phyloP scores from a whole-genome alignment of 2,113 vertebrate genomes.

The Peromyscus californicus region DNA sequence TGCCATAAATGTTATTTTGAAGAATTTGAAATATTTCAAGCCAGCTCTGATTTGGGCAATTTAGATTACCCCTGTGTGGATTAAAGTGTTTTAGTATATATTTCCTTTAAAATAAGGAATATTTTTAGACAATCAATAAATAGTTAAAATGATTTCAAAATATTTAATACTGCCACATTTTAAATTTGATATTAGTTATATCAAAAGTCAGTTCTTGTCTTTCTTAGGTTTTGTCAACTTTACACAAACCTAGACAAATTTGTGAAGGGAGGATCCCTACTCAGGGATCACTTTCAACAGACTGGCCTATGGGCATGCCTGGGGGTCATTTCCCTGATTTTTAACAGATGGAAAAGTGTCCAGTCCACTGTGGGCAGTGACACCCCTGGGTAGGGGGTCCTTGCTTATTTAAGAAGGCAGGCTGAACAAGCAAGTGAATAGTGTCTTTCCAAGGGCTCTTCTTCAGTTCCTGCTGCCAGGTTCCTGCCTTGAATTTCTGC shows the following conservation, averaged over 20 bases:
- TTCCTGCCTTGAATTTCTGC: neutral
- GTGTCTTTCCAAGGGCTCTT: neutral
- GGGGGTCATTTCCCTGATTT: neutral
- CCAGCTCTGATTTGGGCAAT: neutral
- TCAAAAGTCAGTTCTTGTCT: neutral
- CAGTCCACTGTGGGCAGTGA: neutral
- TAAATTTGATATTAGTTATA: neutral
- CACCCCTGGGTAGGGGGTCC: neutral
- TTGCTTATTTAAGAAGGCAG: neutral
- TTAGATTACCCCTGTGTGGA: neutral
- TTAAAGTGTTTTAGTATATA: neutral
- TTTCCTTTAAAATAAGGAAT: neutral
- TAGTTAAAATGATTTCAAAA: neutral
- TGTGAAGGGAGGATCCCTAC: neutral
- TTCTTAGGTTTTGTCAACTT: neutral
- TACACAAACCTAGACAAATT: neutral
- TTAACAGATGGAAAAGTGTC: too few relatives aligned
- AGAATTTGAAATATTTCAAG: neutral
- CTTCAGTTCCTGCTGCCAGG: neutral
- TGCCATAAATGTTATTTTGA: neutral
- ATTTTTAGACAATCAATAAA: neutral
- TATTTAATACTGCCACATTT: neutral
- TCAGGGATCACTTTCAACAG: neutral
- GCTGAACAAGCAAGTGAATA: neutral
- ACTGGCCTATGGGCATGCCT: neutral